Evolutionary conservation across 2,113 vertebrate species (phyloP).

Genomic region (Geococcyx californianus): DNA sequence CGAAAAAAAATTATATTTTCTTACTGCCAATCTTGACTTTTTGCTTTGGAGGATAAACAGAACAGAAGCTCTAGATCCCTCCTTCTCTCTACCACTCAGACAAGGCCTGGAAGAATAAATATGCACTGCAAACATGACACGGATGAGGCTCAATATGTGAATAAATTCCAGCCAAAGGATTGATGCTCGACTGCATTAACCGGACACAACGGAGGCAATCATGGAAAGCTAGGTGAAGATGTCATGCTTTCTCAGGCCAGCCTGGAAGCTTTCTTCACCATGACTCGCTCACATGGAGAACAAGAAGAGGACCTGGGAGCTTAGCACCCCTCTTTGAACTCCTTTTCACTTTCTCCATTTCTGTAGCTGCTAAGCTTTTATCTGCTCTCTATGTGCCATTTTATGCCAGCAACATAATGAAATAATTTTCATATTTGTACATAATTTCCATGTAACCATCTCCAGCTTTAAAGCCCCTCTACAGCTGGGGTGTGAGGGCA

Average conservation of each 20-base stretch:
- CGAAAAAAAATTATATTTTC: not conserved
- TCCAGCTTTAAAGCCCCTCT: not conserved
- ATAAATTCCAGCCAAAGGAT: not conserved
- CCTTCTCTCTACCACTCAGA: not conserved
- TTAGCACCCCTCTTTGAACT: not conserved
- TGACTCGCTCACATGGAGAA: rapidly evolving
- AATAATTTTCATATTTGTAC: constrained; percentile 23
- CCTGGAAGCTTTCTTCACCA: not conserved
- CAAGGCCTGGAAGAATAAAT: not conserved
- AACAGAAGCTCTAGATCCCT: not conserved
- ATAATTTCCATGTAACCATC: not conserved
- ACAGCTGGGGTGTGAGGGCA: rapidly evolving
- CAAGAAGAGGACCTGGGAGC: not conserved
- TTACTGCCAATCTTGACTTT: not conserved
- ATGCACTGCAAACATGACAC: not conserved
- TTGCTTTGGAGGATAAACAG: not conserved
- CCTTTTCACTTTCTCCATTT: not conserved
- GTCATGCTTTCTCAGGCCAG: not conserved
- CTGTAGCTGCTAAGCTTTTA: constrained; percentile 33
- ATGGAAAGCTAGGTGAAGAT: not conserved
- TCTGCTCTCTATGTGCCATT: not conserved
- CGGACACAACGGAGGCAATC: not conserved
- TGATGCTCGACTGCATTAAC: not conserved
- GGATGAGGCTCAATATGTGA: rapidly evolving
- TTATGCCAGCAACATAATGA: constrained; percentile 12